phyloP scores from a whole-genome alignment of 2,888 invertebrate genomes.

The Erebia palarica region DNA sequence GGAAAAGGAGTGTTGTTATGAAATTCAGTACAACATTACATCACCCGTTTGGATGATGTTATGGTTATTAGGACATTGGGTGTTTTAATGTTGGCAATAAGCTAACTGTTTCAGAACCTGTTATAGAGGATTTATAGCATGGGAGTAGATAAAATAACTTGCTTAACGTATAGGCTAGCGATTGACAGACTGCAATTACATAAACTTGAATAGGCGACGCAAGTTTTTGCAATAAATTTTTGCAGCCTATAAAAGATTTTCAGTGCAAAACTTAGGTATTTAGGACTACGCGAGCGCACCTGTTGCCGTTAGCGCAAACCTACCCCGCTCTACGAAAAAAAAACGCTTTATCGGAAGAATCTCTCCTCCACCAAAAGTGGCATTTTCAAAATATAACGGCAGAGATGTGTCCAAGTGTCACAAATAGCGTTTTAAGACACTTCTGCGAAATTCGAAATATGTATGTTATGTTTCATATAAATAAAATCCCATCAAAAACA shows the following conservation, averaged over 20 bases:
- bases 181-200: no score
- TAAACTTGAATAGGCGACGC: not conserved
- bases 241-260: slow-evolving; percentile 16
- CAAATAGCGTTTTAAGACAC: not conserved
- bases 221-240: slow-evolving; percentile 14
- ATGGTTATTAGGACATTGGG: no score
- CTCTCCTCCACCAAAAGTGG: slow-evolving; percentile 14
- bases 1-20: no score
- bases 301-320: slow-evolving; percentile 11
- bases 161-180: no score
- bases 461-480: not conserved
- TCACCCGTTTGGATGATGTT: no score
- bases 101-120: no score
- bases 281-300: slow-evolving; percentile 10
- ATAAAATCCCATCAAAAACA: no score
- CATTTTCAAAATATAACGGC: slow-evolving; percentile 15
- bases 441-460: not conserved
- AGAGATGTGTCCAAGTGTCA: not conserved
- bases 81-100: no score
- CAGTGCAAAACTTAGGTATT: slow-evolving; percentile 13
- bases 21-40: no score
- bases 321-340: slow-evolving; percentile 15
- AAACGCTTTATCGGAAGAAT: slow-evolving; percentile 20
- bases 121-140: no score
- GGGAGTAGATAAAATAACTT: no score